Conservation (phyloP, 2,888 invertebrate species). For the Tenthredo scrophulariae region DNA sequence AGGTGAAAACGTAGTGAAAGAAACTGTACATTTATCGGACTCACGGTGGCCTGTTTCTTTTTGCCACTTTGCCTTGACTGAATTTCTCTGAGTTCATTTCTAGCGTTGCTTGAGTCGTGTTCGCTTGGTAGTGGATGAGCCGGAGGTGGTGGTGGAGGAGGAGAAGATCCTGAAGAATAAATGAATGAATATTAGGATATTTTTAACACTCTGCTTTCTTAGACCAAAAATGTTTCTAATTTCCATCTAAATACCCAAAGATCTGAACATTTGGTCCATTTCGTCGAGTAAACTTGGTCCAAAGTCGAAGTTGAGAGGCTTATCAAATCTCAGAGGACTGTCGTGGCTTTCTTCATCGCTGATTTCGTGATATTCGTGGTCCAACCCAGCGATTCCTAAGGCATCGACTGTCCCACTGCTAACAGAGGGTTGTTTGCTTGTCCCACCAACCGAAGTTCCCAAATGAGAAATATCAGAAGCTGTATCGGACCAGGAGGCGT, state of each 20-base stretch:
- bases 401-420: constrained; percentile 67
- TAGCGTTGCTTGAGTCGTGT: constrained; percentile 83
- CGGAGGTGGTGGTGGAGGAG: constrained; percentile 72
- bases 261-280: constrained; percentile 91
- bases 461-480: constrained; percentile 72
- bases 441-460: constrained; percentile 64
- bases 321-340: constrained; percentile 78
- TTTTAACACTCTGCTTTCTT: background rate
- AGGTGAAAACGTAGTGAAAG: constrained; percentile 44
- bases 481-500: constrained; percentile 74
- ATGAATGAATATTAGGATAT: background rate
- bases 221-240: constrained; percentile 41
- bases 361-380: constrained; percentile 91
- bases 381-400: constrained; percentile 68
- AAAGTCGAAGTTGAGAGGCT: constrained; percentile 84
- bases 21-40: constrained; percentile 75
- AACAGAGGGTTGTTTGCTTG: constrained; percentile 67
- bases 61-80: constrained; percentile 79
- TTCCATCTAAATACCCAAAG: constrained; percentile 76
- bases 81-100: constrained; percentile 86
- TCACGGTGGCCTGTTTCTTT: constrained; percentile 81
- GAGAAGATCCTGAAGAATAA: constrained; percentile 70
- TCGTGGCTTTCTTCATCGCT: constrained; percentile 87
- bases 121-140: constrained; percentile 73
- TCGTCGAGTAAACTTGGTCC: constrained; percentile 95